Evolutionary conservation across 1,140 invertebrate species (phyloP), one percentile per base, ranked within the genome.

Genomic region (Copidosoma floridanum): DNA sequence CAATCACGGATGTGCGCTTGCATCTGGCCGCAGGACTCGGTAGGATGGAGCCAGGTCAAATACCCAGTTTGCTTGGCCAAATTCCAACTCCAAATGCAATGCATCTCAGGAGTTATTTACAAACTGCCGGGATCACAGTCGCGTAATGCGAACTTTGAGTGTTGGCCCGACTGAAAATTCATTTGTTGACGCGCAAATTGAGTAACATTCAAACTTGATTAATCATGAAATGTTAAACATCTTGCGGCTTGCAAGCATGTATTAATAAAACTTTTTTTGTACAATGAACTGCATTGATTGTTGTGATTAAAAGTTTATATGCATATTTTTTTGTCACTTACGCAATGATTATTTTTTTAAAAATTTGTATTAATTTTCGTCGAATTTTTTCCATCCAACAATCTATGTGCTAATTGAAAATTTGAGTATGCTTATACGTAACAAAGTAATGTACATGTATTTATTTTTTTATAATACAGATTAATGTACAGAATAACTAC

Each of bases 1-100:
- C 78, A 64, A 77, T 92, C 24, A 70, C 82, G 0, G 89, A 93
- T 72, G 83, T 88, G 1, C 85, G 88, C 69, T 76, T 89, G 12
- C 85, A 88, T 71, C 79, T 94, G 6, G 89, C 85, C 1, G 85
- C 90, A 81, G 85, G 84, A 41, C 79, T 95, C 10, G 82, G 84
- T 18, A 84, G 83, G 68, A 65, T 92, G 47, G 82, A 86, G 1
- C 77, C 82, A 3, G 76, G 80, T 5, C 77, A 85, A 51, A 65
- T 81, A 53, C 88, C 88, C 2, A 88, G 87, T 48, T 77, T 85
- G 57, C 74, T 93, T 56, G 70, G 68, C 47, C 76, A 80, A 70
- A 78, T 81, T 61, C 74, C 79, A 11, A 75, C 77, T 51, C 71
- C 75, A 10, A 77, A 75, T 60, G 76, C 76, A 10, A 70, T 69